Evolutionary conservation across 2,113 vertebrate species (phyloP), one percentile per base, ranked within the genome.

Genomic region (Phyllostomus hastatus): DNA sequence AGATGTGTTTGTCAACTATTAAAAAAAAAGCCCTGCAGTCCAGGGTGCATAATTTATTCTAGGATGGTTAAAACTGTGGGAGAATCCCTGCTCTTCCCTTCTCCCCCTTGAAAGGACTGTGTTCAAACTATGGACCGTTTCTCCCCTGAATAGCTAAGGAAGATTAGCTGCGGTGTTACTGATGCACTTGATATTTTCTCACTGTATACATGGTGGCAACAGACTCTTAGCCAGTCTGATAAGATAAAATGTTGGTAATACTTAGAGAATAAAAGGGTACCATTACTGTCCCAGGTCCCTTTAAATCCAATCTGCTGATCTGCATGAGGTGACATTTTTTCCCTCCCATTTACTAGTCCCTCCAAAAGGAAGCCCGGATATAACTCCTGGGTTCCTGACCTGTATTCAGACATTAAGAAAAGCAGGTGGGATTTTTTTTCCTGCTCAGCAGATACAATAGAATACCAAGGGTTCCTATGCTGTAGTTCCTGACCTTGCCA

Each of bases 261-360:
- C 82, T 91, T 67, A 78, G 12, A 80, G 64, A 64, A 94, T 97
- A 94, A 96, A 94, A 94, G 12, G 26, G 20, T 91, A 66, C 88
- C 57, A 22, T 93, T 35, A 61, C 11, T 97, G 48, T 91, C 83
- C 75, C 4, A 10, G 22, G 95, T 67, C 31, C 69, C 88, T 97
- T 84, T 96, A 95, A 97, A 83, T 92, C 87, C 64, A 91, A 19
- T 83, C 54, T 97, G 93, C 59, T 95, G 67, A 85, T 67, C 69
- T 93, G 64, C 38, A 75, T 76, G 96, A 95, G 87, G 69, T 94
- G 70, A 72, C 3, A 26, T 70, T 94, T 93, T 83, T 79, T 59
- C 90, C 89, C 93, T 93, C 48, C 83, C 17, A 52, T 97, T 98
- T 66, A 38, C 1, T 92, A 26, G 86, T 91, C 96, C 87, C 16